Percentiles rank a stretch among this genome's conserved stretches.
Evolutionary conservation across 1,140 invertebrate genomes (phyloP).

Genomic region (Chelonus insularis): DNA sequence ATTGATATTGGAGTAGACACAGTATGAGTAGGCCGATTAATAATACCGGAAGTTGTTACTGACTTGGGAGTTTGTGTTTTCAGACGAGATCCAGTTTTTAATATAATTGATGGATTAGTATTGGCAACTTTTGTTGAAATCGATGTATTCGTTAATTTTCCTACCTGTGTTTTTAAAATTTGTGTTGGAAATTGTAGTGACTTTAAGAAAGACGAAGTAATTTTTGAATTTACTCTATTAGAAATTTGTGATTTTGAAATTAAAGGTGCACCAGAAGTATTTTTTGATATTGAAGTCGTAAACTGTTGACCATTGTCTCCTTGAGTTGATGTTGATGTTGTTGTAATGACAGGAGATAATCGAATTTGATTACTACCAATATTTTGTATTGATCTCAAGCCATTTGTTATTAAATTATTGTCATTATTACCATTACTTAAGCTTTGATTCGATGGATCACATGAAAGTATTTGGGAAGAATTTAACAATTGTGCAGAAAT

Average conservation of each 20-base stretch:
- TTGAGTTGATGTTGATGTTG: constrained; percentile 30
- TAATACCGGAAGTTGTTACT: constrained; percentile 30
- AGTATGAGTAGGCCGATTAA: constrained; percentile 32
- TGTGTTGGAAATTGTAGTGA: constrained; percentile 44
- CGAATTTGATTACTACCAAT: constrained; percentile 36
- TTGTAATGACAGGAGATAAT: constrained; percentile 35
- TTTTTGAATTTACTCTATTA: constrained; percentile 22
- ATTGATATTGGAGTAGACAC: constrained; percentile 44
- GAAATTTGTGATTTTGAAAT: constrained; percentile 34
- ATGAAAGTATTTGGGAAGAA: constrained; percentile 36
- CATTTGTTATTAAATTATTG: constrained; percentile 21
- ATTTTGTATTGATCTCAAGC: constrained; percentile 34
- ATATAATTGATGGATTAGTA: constrained; percentile 36
- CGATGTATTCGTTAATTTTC: constrained; percentile 22
- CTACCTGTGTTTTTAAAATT: constrained; percentile 36
- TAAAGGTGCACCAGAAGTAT: constrained; percentile 24
- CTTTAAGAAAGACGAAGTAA: constrained; percentile 36
- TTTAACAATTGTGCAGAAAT: constrained; percentile 43
- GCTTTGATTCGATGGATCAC: background rate
- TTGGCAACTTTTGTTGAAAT: constrained; percentile 31
- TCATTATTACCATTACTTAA: background rate
- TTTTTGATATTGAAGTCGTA: constrained; percentile 39
- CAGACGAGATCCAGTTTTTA: constrained; percentile 38
- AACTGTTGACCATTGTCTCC: constrained; percentile 38
- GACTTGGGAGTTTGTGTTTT: constrained; percentile 39